A percentile compares a stretch with the other conserved stretches of the same genome.
These are phyloP conservation scores for Motacilla alba DNA, from an alignment of 2,113 vertebrate species.

Conservation along the genomic window DNA sequence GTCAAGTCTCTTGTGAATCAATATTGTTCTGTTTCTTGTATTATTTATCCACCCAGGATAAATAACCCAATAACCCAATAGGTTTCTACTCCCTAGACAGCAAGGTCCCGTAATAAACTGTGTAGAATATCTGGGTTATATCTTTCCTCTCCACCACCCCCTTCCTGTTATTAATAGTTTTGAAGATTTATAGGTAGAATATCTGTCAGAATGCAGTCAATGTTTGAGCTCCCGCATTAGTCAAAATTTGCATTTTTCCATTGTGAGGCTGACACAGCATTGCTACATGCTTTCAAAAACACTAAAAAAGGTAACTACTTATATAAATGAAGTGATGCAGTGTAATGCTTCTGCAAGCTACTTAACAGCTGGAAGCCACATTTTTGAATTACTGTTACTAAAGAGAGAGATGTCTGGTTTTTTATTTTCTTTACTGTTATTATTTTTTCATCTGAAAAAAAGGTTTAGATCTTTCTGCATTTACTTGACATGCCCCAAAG, in stretches of 20 bases:
- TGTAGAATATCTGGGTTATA: not conserved
- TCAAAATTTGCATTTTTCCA: not conserved
- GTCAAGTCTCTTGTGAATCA: not conserved
- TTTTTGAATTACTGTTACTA: not conserved
- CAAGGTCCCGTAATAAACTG: not conserved
- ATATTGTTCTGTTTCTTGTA: not conserved
- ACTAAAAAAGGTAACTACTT: not conserved
- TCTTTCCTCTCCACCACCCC: not conserved
- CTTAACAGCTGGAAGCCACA: not conserved
- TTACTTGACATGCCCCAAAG: not conserved
- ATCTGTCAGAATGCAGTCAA: not conserved
- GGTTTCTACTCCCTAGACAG: not conserved
- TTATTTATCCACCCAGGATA: not conserved
- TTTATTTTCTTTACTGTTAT: not conserved
- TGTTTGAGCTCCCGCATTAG: not conserved
- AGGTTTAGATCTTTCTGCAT: not conserved
- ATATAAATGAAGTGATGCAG: not conserved
- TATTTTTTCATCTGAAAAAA: not conserved
- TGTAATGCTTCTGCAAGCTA: not conserved
- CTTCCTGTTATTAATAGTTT: not conserved
- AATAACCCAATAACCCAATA: not conserved
- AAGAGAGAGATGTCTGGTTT: not conserved
- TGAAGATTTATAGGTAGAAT: not conserved
- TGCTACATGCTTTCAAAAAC: not conserved
- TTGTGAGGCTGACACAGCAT: not conserved